phyloP scores from a whole-genome alignment of 1,140 invertebrate genomes.

The Eupristina koningsbergeri region DNA sequence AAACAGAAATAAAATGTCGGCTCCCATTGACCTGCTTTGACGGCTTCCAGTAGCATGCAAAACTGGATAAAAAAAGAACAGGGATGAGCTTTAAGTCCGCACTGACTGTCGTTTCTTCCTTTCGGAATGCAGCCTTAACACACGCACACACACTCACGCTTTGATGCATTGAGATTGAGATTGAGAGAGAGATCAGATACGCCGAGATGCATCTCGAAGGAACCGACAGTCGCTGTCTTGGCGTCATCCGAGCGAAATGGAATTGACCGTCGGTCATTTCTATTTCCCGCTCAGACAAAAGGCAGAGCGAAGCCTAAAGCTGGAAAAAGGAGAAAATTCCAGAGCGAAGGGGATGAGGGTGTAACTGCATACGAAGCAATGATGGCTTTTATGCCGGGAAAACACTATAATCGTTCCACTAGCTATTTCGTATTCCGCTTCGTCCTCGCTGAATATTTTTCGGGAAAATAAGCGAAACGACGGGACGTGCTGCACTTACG shows the following conservation, averaged over 20 bases:
- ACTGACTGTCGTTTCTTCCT: background rate
- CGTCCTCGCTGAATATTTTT: constrained; percentile 40
- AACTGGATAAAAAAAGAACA: background rate
- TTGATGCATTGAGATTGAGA: too few species aligned
- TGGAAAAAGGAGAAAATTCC: too few species aligned
- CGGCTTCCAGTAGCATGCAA: background rate
- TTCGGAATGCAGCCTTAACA: background rate
- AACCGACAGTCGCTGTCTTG: background rate
- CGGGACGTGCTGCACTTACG: too few species aligned
- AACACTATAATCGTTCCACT: constrained; percentile 34
- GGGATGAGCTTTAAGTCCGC: constrained; percentile 4
- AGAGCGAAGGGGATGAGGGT: background rate
- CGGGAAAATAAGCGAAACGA: constrained; percentile 39
- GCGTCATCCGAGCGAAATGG: background rate
- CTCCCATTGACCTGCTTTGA: constrained; percentile 14
- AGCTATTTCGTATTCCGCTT: constrained; percentile 29
- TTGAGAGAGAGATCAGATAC: background rate
- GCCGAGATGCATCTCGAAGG: too few species aligned
- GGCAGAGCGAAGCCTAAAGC: background rate
- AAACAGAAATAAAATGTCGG: background rate
- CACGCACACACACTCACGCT: background rate
- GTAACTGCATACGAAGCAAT: background rate
- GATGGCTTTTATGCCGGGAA: background rate
- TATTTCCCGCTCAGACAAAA: background rate
- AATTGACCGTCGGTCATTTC: constrained; percentile 14